These are phyloP conservation scores for Gastrophryne carolinensis DNA, from an alignment of 2,797 vertebrate species.

Conservation along the genomic window DNA sequence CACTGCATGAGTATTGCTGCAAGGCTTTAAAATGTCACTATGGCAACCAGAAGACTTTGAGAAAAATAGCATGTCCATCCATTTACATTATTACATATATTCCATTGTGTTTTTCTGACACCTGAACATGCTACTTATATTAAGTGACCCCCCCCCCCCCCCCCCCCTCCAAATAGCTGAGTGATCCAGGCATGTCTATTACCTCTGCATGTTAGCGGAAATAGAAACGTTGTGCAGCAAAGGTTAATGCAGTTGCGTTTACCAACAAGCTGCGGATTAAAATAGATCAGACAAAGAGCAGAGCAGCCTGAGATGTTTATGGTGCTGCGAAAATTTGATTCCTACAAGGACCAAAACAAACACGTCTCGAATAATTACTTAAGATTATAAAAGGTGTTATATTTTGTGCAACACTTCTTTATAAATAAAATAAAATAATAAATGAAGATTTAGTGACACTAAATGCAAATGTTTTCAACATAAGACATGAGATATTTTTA, in stretches of 20 bases:
- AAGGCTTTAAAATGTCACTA: constrained; percentile 36
- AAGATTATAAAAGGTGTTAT: no score
- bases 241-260: constrained; percentile 9
- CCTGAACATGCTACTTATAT: not conserved
- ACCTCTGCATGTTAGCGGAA: not conserved
- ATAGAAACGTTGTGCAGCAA: not conserved
- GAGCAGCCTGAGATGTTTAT: not conserved
- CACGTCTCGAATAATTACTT: no score
- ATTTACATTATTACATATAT: constrained; percentile 12
- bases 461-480: no score
- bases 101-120: not conserved
- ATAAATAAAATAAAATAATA: no score
- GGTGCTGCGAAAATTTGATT: not conserved
- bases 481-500: no score
- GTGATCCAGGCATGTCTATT: not conserved
- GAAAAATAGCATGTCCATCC: constrained; percentile 33
- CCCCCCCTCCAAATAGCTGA: not conserved
- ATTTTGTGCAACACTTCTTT: no score
- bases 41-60: constrained; percentile 35
- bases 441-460: no score
- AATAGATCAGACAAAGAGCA: not conserved
- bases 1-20: constrained; percentile 31
- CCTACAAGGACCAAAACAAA: not conserved
- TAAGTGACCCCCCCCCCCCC: no score
- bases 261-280: not conserved